phyloP scores from a whole-genome alignment of 2,113 vertebrate species.

The Aegithalos caudatus region DNA sequence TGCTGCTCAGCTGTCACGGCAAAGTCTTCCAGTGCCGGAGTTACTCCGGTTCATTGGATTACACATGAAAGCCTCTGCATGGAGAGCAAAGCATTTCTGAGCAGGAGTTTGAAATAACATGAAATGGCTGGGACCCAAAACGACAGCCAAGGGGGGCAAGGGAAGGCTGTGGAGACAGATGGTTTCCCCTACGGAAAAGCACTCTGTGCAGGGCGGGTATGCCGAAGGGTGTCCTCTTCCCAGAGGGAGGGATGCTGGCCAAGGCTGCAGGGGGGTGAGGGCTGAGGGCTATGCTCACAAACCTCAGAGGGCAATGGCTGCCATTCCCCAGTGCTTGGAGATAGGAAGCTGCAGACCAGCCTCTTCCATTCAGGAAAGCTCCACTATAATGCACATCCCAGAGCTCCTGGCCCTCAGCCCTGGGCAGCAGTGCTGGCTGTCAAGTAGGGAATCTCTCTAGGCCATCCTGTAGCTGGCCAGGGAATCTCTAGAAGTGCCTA shows the following conservation, averaged over 20 bases:
- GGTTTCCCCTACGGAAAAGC: neutral
- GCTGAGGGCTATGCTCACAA: neutral
- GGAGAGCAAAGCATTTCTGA: conserved; percentile 64
- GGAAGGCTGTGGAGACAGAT: neutral
- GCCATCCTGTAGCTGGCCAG: neutral
- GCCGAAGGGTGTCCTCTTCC: neutral
- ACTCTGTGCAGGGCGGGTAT: neutral
- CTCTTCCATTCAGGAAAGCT: neutral
- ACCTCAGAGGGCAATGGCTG: neutral
- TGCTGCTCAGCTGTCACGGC: conserved; percentile 58
- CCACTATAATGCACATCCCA: neutral
- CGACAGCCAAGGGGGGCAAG: neutral
- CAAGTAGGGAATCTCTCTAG: neutral
- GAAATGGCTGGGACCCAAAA: conserved; percentile 38
- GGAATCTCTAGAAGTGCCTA: neutral
- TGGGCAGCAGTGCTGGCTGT: neutral
- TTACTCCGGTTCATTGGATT: conserved; percentile 59
- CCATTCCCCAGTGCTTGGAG: neutral
- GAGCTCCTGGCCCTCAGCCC: neutral
- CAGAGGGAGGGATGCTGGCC: neutral
- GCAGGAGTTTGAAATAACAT: conserved; percentile 62
- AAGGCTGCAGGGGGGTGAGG: neutral
- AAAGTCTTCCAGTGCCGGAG: neutral
- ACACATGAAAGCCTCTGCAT: conserved; percentile 61
- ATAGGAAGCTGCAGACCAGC: neutral